Conservation (phyloP, 1,140 invertebrate species). For the Trichomalopsis sarcophagae region DNA sequence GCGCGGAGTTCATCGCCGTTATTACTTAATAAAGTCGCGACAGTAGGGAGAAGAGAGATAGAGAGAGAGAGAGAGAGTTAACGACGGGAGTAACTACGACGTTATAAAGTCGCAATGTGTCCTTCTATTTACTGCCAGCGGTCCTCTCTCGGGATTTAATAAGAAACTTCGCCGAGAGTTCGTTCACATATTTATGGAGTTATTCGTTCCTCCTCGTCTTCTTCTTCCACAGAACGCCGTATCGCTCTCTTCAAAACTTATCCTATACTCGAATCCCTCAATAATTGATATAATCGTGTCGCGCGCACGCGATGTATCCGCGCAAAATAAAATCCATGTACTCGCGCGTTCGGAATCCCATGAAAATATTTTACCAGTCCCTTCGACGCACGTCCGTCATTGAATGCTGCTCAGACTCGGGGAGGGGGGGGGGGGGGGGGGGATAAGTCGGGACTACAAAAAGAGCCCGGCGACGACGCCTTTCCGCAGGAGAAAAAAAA, state of each 20-base stretch:
- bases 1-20: neutral
- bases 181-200: neutral
- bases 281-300: neutral
- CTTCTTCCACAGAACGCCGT: no score
- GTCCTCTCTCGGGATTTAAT: conserved; percentile 42
- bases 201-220: neutral
- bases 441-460: conserved; percentile 8
- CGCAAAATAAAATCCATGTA: no score
- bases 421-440: no score
- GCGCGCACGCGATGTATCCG: no score
- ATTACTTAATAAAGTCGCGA: conserved; percentile 37
- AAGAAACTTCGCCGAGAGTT: conserved; percentile 28
- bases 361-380: conserved; percentile 1
- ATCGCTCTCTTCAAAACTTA: neutral
- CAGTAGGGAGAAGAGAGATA: neutral
- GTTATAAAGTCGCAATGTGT: conserved; percentile 9
- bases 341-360: neutral
- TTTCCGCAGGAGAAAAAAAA: conserved; percentile 26
- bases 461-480: neutral
- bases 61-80: neutral
- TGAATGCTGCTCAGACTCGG: neutral
- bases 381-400: neutral
- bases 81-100: conserved; percentile 3
- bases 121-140: conserved; percentile 20
- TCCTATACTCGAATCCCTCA: neutral